Percentiles rank a stretch among this genome's conserved stretches.
Conservation (phyloP, 2,888 invertebrate species). For the Epirrita christyi region DNA sequence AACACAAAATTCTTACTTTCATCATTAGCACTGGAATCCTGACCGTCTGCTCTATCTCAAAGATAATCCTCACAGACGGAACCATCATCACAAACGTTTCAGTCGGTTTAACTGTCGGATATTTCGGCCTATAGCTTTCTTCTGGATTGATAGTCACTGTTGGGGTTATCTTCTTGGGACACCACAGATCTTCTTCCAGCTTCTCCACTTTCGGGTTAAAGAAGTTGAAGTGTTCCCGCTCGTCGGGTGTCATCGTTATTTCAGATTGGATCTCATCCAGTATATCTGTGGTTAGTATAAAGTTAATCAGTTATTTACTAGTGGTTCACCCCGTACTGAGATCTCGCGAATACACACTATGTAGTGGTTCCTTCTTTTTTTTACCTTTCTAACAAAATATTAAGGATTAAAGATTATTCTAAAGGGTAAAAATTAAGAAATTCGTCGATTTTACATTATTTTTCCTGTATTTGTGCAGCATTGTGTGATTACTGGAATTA, state of each 20-base stretch:
- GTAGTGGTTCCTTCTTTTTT: too few relatives aligned
- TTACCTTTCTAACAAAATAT: too few relatives aligned
- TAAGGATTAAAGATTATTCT: too few relatives aligned
- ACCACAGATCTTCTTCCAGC: slow-evolving; percentile 88
- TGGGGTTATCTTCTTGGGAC: slow-evolving; percentile 86
- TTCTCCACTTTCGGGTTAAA: slow-evolving; percentile 68
- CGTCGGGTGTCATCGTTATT: slow-evolving; percentile 66
- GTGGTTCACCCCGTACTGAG: too few relatives aligned
- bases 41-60: slow-evolving; percentile 85
- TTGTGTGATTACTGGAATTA: too few relatives aligned
- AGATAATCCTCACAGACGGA: slow-evolving; percentile 86
- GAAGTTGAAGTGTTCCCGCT: slow-evolving; percentile 80
- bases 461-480: too few relatives aligned
- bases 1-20: slow-evolving; percentile 53
- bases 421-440: too few relatives aligned
- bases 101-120: slow-evolving; percentile 65
- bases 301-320: neutral
- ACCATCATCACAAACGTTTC: slow-evolving; percentile 81
- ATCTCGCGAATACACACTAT: too few relatives aligned
- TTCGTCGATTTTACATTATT: too few relatives aligned
- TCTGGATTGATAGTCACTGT: slow-evolving; percentile 57
- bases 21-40: slow-evolving; percentile 68
- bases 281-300: slow-evolving; percentile 64
- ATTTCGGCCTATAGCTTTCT: slow-evolving; percentile 69
- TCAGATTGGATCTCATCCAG: slow-evolving; percentile 75